Conservation (phyloP, 1,140 invertebrate species). For the Drosophila equinoxialis region DNA sequence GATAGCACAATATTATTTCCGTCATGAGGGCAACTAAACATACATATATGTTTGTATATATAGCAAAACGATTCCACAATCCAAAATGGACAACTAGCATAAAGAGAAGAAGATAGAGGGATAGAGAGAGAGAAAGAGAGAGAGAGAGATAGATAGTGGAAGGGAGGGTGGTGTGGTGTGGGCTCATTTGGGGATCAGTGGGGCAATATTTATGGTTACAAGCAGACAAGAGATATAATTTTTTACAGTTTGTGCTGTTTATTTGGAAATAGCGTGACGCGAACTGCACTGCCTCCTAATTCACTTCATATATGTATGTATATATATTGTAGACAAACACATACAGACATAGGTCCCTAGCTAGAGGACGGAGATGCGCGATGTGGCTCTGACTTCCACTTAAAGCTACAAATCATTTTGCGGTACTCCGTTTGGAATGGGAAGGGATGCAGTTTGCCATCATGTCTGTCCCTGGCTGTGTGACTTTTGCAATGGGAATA, state of each 20-base stretch:
- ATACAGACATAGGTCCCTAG: slow-evolving; percentile 20
- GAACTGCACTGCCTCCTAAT: slow-evolving; percentile 31
- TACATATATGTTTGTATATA: not conserved
- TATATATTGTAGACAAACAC: not conserved
- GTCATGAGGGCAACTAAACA: slow-evolving; percentile 62
- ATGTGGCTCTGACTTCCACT: slow-evolving; percentile 46
- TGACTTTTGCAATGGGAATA: slow-evolving; percentile 15
- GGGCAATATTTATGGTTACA: slow-evolving; percentile 54
- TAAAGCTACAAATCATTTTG: slow-evolving; percentile 77
- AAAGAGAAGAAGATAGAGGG: slow-evolving; percentile 1
- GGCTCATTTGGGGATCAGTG: slow-evolving; percentile 17
- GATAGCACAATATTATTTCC: slow-evolving; percentile 70
- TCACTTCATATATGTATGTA: slow-evolving; percentile 26
- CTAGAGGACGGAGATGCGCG: slow-evolving; percentile 38
- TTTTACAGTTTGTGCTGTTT: slow-evolving; percentile 57
- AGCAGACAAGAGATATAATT: slow-evolving; percentile 44
- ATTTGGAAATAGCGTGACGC: slow-evolving; percentile 62
- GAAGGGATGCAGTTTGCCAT: slow-evolving; percentile 51
- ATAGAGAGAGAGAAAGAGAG: not conserved
- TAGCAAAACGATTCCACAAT: not conserved
- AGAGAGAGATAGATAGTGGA: not conserved
- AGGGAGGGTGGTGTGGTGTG: too few relatives aligned
- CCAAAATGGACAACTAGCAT: slow-evolving; percentile 10
- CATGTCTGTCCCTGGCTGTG: slow-evolving; percentile 13
- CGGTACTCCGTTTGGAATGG: slow-evolving; percentile 38